phyloP scores from a whole-genome alignment of 2,797 vertebrate species.

The Anas acuta region DNA sequence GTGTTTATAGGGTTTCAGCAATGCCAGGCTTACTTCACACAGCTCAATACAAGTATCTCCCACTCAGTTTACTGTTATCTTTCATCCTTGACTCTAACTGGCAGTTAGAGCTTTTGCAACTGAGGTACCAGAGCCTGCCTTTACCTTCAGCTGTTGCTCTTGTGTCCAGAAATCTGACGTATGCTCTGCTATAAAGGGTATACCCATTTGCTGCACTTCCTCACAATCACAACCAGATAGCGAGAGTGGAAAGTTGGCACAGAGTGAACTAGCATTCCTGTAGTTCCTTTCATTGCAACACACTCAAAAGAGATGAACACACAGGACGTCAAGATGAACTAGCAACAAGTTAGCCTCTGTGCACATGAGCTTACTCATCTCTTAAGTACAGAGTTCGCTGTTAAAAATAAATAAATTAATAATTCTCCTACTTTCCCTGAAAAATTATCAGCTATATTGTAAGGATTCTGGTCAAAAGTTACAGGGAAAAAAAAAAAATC shows the following conservation, averaged over 20 bases:
- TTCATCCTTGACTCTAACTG: not conserved
- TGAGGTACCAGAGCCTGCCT: not conserved
- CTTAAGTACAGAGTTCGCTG: not conserved
- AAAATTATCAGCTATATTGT: not conserved
- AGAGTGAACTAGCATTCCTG: not conserved
- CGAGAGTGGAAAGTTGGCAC: conserved; percentile 7
- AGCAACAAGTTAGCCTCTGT: not conserved
- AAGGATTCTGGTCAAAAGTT: not conserved
- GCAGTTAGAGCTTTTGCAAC: not conserved
- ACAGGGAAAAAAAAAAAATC: not conserved
- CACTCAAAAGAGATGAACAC: not conserved
- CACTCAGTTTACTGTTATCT: not conserved
- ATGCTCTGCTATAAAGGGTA: not conserved
- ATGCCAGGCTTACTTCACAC: not conserved
- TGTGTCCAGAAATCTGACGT: not conserved
- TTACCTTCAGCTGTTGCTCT: not conserved
- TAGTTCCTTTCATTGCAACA: not conserved
- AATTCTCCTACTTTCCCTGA: not conserved
- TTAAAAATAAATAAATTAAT: not conserved
- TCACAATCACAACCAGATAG: not conserved
- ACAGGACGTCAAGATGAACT: not conserved
- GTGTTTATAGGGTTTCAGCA: not conserved
- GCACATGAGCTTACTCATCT: not conserved
- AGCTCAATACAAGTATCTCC: not conserved
- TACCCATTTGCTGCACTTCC: not conserved